Base-by-base conservation (phyloP, 2,888 invertebrate genomes). In the Augochlorella aurata region DNA sequence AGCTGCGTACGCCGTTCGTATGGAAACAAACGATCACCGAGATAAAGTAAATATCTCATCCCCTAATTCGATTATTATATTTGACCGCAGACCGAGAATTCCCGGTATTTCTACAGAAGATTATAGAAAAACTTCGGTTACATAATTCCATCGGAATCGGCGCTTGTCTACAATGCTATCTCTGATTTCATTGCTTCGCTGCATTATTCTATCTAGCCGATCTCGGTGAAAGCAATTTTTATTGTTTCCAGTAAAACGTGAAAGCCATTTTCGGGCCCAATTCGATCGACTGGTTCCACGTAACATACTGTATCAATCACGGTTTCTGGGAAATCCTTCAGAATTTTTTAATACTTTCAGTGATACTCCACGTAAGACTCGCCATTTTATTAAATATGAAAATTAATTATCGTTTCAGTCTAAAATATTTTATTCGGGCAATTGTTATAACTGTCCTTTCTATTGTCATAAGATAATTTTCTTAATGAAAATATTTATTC, bases 1-100 rank as follows among this genome's bases (percentile, higher is more conserved):
- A 63, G 73, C 77, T 76, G 66, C 81, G 77, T 69, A 52, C 72
- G 52, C 68, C 79, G 63, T 63, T n/a, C 63, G 38, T n/a, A 63
- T 12, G 38, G 4, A n/a, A 63, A 18, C 63, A 5, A 44, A 44
- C n/a, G 63, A 63, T 63, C 38, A 10, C 18, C 63, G 4, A 44
- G 63, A 63, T 63, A 63, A 63, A 63, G 63, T n/a, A 63, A n/a
- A 63, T 63, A 63, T 44, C 63, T 38, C 63, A 18, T 63, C 18
- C 29, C 63, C 38, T 10, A 44, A 44, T 44, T 63, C 63, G 58
- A 58, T 58, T 58, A n/a, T 24, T 24, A 58, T 58, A 58, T 24
- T 24, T 7, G 24, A 24, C 24, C 58, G 38, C 3, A 38, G 38
- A 14, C 21, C 21, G 54, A 24, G 1, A 1, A 16, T 18, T 29